These are phyloP conservation scores for Eilema sororculum DNA, from an alignment of 2,888 invertebrate species.

Conservation along the genomic window DNA sequence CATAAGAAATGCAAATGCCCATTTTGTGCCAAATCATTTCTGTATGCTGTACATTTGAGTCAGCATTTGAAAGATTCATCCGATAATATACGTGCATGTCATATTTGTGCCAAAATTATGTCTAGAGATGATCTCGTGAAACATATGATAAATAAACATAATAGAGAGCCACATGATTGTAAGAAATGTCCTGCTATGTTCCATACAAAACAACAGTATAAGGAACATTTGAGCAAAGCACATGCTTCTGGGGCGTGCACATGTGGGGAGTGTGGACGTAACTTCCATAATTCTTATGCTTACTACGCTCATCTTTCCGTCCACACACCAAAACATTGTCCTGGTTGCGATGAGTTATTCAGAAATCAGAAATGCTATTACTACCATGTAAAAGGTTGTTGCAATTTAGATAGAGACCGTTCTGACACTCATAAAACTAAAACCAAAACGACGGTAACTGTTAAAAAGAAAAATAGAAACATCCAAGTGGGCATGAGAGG, in stretches of 20 bases:
- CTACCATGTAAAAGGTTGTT: constrained; percentile 72
- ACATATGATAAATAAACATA: constrained; percentile 64
- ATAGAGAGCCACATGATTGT: constrained; percentile 61
- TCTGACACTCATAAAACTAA: constrained; percentile 56
- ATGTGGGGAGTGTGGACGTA: constrained; percentile 76
- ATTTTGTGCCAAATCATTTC: constrained; percentile 69
- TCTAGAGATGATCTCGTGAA: constrained; percentile 61
- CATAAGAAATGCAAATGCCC: constrained; percentile 64
- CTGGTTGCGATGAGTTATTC: constrained; percentile 70
- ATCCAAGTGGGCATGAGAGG: constrained; percentile 72
- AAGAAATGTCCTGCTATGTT: constrained; percentile 73
- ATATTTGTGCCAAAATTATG: constrained; percentile 73
- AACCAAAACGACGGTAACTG: constrained; percentile 60
- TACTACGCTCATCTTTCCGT: constrained; percentile 69
- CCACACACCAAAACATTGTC: constrained; percentile 68
- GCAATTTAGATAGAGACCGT: constrained; percentile 62
- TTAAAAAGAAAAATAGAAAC: constrained; percentile 63
- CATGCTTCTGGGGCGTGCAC: constrained; percentile 64
- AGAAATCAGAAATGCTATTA: constrained; percentile 74
- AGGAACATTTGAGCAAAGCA: constrained; percentile 58
- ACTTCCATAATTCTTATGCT: constrained; percentile 63
- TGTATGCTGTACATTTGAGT: constrained; percentile 63
- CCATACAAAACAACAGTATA: constrained; percentile 51
- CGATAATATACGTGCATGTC: constrained; percentile 70
- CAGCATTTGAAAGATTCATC: constrained; percentile 73